Base-by-base conservation (phyloP, 2,888 invertebrate genomes). In the Thymelicus sylvestris region DNA sequence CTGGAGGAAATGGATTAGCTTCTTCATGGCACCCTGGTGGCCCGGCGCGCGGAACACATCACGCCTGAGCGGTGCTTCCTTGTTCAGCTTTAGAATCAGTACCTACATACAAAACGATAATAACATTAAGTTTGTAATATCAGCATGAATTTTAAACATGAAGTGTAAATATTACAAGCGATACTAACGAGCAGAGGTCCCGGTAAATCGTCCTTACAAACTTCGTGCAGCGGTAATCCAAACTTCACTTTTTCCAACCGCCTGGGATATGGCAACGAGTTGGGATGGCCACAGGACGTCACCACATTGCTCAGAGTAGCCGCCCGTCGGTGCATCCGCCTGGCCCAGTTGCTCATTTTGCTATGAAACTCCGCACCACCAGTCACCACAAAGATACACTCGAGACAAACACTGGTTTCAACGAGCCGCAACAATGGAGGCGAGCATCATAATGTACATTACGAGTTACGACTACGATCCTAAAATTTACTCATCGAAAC, bases 11-110 rank as follows among this genome's bases (percentile, higher is more conserved):
- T 98, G 98, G 80, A 97, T 97, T 52, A 98, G 94, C 87, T 98
- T 98, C 88, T 98, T 98, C 97, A 98, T 98, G 77, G 97, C 97
- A 24, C 97, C 98, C 91, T 98, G 98, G 87, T 98, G 98, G 0
- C 98, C 98, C 0, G 98, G 98, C 65, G 98, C 98, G 73, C 98
- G 95, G 91, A 98, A 98, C 59, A 98, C 98, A 93, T 99, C 98
- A 81, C 98, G 97, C 68, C 98, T 96, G 81, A 97, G 95, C 2
- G 98, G 98, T 47, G 98, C 98, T 91, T 98, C 98, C 90, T 98
- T 98, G 89, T 98, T 98, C 75, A 98, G 93, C 91, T 98, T 98
- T 78, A 99, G 90, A 82, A 98, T 97, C 81, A 98, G 95, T 81
- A 98, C 97, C 97, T 97, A 57, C 48, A 77, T 73, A 24, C 74